Evolutionary conservation across 2,113 vertebrate genomes (phyloP), one percentile per base, ranked within the genome.

Genomic region (Cercocebus atys): DNA sequence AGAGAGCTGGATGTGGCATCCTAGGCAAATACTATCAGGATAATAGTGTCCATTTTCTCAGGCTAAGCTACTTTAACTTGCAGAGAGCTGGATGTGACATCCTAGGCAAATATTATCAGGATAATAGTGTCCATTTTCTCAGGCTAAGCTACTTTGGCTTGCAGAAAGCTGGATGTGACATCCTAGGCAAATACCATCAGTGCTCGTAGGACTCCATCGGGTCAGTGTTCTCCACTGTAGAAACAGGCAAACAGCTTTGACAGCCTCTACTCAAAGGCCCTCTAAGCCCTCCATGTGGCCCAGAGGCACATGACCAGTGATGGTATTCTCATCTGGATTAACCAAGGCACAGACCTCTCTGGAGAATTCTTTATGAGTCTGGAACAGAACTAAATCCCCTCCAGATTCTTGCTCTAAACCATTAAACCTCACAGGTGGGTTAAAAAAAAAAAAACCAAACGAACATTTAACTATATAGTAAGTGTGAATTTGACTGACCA

Each of bases 1-100:
- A 79, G 73, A 88, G 81, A 93, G 68, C 64, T 22, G 73, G 96
- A 88, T 96, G 93, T 94, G 96, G 91, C 88, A 59, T 96, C 91
- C 97, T 85, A 95, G 93, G 87, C 90, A 72, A 68, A 55, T 55
- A 55, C 6, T 20, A 55, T 55, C 43, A 45, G 55, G 35, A 25
- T 45, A 68, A 32, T 0, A 13, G 6, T 30, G 45, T 82, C 70
- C 64, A 27, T 8, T 23, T 64, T 17, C 55, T 87, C 70, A n/a
- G 13, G 47, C 20, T 38, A 57, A 4, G 40, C 12, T 61, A 76
- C 84, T 75, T 0, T 83, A 82, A 20, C 35, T 50, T 73, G 18
- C 22, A 79, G 68, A 88, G 64, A 93, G 68, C 57, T 25, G 73
- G 96, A 88, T 96, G 94, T 94, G 96, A 93, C 88, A 59, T 95